A percentile compares a stretch with the other conserved stretches of the same genome.
phyloP scores from a whole-genome alignment of 1,140 invertebrate species.

The Aphelenchoides besseyi region DNA sequence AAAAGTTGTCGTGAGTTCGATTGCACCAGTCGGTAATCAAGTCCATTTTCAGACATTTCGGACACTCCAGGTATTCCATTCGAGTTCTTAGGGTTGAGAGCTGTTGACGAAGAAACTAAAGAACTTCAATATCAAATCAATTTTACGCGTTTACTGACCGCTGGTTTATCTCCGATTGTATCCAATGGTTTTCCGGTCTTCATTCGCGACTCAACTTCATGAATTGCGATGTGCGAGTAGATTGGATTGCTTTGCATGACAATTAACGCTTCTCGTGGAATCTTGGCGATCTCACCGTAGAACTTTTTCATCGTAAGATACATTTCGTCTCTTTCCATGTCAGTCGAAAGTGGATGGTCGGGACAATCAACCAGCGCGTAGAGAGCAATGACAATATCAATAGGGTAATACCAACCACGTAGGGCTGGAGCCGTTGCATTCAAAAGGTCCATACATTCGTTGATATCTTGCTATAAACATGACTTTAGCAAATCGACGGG shows the following conservation, averaged over 20 bases:
- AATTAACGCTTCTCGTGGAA: constrained; percentile 10
- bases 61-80: background rate
- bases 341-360: background rate
- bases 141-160: background rate
- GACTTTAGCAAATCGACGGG: background rate
- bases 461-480: background rate
- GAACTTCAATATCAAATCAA: background rate
- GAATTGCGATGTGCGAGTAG: background rate
- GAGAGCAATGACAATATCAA: constrained; percentile 4
- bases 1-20: background rate
- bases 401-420: background rate
- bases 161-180: background rate
- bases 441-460: background rate
- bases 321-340: background rate
- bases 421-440: background rate
- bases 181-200: constrained; percentile 1
- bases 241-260: background rate
- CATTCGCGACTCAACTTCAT: background rate
- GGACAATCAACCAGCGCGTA: background rate
- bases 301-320: background rate
- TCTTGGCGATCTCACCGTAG: background rate
- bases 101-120: background rate
- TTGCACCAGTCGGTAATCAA: background rate
- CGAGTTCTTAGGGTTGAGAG: background rate
- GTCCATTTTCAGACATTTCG: background rate